Percentiles rank a stretch among this genome's conserved stretches.
Conservation (phyloP, 1,140 invertebrate genomes). For the Cardiocondyla obscurior region DNA sequence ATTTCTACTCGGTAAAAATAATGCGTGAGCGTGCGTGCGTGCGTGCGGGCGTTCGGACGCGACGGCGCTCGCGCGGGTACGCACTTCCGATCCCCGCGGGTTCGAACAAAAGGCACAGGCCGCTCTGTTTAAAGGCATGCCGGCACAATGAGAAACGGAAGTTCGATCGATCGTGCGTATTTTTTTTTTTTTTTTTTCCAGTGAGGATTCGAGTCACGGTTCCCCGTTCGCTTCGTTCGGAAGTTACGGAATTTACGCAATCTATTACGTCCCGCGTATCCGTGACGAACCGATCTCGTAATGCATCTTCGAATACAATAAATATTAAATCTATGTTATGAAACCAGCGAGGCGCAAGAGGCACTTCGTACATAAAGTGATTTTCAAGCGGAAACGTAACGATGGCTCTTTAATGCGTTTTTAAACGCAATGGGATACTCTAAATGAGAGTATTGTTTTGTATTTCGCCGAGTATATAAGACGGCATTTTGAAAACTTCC, state of each 20-base stretch:
- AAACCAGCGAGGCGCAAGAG: too few species aligned
- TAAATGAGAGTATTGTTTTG: neutral
- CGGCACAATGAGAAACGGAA: slow-evolving; percentile 58
- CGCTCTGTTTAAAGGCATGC: slow-evolving; percentile 28
- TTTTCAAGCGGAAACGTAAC: too few species aligned
- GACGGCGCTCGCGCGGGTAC: neutral
- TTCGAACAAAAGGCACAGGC: slow-evolving; percentile 41
- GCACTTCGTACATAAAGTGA: too few species aligned
- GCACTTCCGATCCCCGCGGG: slow-evolving; percentile 56
- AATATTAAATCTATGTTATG: too few species aligned
- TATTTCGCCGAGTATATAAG: neutral
- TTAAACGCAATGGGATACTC: neutral
- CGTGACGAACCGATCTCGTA: neutral
- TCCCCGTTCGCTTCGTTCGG: neutral
- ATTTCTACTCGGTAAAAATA: slow-evolving; percentile 58
- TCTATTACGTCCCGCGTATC: neutral
- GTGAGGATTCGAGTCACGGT: neutral
- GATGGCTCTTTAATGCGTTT: neutral
- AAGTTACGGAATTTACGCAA: too few species aligned
- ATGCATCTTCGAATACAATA: neutral
- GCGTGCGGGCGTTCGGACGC: neutral
- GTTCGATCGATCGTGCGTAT: slow-evolving; percentile 47
- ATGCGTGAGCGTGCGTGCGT: slow-evolving; percentile 22
- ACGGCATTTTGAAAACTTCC: neutral
- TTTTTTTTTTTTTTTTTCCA: slow-evolving; percentile 35